phyloP scores from a whole-genome alignment of 2,797 vertebrate species.

The Danio kyathit region DNA sequence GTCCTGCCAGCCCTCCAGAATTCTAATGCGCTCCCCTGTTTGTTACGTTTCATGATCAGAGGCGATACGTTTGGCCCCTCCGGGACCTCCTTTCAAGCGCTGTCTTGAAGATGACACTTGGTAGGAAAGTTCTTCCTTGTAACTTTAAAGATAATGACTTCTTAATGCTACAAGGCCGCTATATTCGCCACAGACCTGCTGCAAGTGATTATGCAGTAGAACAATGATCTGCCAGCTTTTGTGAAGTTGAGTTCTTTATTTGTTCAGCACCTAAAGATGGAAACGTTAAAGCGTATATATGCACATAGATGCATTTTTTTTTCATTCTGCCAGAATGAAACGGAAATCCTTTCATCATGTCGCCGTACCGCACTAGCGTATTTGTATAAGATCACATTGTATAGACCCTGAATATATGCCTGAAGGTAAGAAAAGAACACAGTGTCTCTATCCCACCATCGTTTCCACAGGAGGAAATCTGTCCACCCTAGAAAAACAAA shows the following conservation, averaged over 20 bases:
- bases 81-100: constrained; percentile 42
- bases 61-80: constrained; percentile 50
- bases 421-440: constrained; percentile 25
- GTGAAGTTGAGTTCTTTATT: constrained; percentile 6
- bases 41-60: constrained; percentile 56
- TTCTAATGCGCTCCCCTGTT: constrained; percentile 44
- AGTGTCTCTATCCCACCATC: neutral
- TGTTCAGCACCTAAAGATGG: neutral
- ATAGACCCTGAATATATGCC: constrained; percentile 14
- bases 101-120: constrained; percentile 40
- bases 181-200: constrained; percentile 17
- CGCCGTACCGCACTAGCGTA: neutral
- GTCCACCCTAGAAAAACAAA: constrained; percentile 28
- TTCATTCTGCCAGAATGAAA: neutral
- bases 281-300: neutral
- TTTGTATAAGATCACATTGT: constrained; percentile 3
- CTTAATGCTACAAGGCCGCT: constrained; percentile 31
- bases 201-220: constrained; percentile 9
- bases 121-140: constrained; percentile 41
- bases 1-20: constrained; percentile 47
- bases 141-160: constrained; percentile 46
- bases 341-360: neutral
- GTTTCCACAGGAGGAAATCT: constrained; percentile 34
- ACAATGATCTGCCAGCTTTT: constrained; percentile 2
- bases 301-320: neutral